Evolutionary conservation across 2,888 invertebrate species (phyloP), one percentile per base, ranked within the genome.

Genomic region (Dryomyza anilis): DNA sequence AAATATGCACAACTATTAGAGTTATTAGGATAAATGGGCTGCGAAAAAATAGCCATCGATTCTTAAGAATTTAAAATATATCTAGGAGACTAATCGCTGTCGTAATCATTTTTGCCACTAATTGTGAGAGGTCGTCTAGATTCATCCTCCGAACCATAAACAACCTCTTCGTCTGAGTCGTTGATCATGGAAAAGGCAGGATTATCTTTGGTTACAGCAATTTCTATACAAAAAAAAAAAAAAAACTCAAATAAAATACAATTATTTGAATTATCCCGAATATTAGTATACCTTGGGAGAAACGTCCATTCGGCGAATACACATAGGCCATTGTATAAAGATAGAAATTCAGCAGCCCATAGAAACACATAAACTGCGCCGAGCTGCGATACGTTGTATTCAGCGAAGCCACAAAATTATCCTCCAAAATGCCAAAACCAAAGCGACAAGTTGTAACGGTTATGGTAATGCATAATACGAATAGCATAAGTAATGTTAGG

Each of bases 111-210:
- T 73, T 81, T 83, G 3, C 77, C 78, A 33, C 71, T 71, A 58
- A 92, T 87, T 71, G 91, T 93, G 58, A 94, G 85, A 1, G 93
- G 94, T 69, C 92, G 87, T 65, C 94, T 87, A 76, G 92, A 93
- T 75, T 94, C 94, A 76, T 94, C 94, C 70, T 94, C 94, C 0
- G 94, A 94, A 23, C 96, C 96, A 81, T 96, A 97, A 75, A 96
- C 92, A 8, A 97, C 95, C 72, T 96, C 96, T 83, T 98, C 98
- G 79, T 98, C 98, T 0, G 96, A 97, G 79, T 98, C 98, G 84
- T 98, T 98, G 74, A 98, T 83, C 97, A 98, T 98, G 23, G 97
- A 97, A 84, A 98, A 94, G 12, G 96, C 93, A 55, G 98, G 97
- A 86, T 98, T 97, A 85, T 98, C 98, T 85, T 96, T 97, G 59